Conservation (phyloP, 2,797 vertebrate genomes). For the Malacoraja senta region DNA sequence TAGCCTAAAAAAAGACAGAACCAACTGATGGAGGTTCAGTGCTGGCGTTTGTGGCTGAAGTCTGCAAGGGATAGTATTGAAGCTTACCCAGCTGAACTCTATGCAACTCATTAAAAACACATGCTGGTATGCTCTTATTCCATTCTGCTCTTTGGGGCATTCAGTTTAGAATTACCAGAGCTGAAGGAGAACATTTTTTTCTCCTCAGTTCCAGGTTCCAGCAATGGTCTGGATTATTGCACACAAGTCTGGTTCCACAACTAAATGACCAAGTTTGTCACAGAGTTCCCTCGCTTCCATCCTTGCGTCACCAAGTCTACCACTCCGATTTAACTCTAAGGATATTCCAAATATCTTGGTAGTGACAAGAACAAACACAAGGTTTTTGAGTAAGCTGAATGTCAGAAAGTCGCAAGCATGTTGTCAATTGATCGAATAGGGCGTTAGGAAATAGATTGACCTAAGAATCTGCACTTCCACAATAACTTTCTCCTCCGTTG, state of each 20-base stretch:
- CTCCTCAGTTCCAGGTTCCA: not conserved
- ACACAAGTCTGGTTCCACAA: not conserved
- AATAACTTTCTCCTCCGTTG: not conserved
- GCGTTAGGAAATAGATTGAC: not conserved
- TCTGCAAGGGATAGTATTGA: not conserved
- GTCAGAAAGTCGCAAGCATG: not conserved
- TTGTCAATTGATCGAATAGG: not conserved
- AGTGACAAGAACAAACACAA: not conserved
- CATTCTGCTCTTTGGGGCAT: not conserved
- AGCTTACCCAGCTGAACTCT: not conserved
- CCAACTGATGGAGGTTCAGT: not conserved
- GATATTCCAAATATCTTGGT: not conserved
- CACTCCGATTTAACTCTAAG: not conserved
- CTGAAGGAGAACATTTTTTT: not conserved
- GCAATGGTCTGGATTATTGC: not conserved
- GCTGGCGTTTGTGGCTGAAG: not conserved
- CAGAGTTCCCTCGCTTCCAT: not conserved
- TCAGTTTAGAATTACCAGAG: not conserved
- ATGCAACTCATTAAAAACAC: not conserved
- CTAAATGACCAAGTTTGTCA: not conserved
- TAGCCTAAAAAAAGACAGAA: no score
- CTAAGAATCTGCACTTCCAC: not conserved
- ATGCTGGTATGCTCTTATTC: not conserved
- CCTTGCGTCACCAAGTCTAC: not conserved
- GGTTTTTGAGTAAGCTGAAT: not conserved